These are phyloP conservation scores for Plotosus lineatus DNA, from an alignment of 2,113 vertebrate genomes.

Conservation along the genomic window DNA sequence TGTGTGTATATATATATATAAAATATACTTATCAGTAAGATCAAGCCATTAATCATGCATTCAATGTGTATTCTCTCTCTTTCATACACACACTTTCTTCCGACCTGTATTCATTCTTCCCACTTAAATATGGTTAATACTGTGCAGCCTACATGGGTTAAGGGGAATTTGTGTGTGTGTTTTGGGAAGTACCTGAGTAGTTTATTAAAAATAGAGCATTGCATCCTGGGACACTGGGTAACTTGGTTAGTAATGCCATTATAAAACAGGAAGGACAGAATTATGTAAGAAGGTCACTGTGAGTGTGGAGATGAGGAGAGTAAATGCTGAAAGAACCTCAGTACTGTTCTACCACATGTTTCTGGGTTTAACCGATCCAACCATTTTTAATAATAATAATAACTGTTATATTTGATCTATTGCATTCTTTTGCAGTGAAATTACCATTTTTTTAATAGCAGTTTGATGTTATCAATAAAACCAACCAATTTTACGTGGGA, in stretches of 20 bases:
- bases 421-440: not conserved
- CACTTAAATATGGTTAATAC: too few relatives aligned
- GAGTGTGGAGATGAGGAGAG: not conserved
- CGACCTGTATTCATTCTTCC: too few relatives aligned
- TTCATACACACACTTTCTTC: too few relatives aligned
- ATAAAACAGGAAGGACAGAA: not conserved
- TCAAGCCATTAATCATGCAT: not conserved
- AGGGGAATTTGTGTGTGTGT: slow-evolving; percentile 29
- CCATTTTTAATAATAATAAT: not conserved
- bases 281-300: slow-evolving; percentile 24
- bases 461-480: not conserved
- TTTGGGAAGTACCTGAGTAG: slow-evolving; percentile 11
- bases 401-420: not conserved
- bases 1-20: not conserved
- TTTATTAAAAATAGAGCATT: slow-evolving; percentile 9
- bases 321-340: not conserved
- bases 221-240: slow-evolving; percentile 9
- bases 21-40: not conserved
- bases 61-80: not conserved
- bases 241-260: slow-evolving; percentile 18
- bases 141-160: not conserved
- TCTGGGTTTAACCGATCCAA: not conserved
- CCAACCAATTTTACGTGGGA: not conserved
- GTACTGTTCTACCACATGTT: not conserved
- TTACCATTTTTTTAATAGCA: not conserved